Percentiles rank a stretch among this genome's conserved stretches.
phyloP scores from a whole-genome alignment of 2,888 invertebrate genomes.

The Catonia carolina region DNA sequence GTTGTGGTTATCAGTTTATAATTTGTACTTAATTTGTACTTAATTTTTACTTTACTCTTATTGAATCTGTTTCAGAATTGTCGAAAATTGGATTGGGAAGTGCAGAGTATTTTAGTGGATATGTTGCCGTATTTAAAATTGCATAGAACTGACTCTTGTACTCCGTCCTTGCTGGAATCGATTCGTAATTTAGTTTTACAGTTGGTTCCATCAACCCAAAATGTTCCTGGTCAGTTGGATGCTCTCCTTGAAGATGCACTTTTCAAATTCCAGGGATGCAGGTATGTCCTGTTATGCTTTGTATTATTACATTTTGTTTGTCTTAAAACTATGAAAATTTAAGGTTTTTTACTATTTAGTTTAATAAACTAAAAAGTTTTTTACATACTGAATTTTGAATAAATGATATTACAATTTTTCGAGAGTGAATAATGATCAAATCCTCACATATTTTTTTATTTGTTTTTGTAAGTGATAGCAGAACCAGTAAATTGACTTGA shows the following conservation, averaged over 20 bases:
- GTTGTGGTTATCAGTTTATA: no score
- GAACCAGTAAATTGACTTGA: no score
- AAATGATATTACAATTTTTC: background rate
- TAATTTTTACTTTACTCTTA: no score
- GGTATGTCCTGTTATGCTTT: constrained; percentile 40
- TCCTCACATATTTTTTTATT: no score
- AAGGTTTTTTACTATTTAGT: no score
- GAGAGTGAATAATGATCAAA: background rate
- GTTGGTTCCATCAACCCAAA: constrained; percentile 39
- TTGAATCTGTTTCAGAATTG: constrained; percentile 18
- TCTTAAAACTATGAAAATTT: no score
- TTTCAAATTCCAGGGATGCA: constrained; percentile 44
- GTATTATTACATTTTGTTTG: constrained; percentile 23
- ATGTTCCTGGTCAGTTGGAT: constrained; percentile 43
- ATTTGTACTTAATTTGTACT: no score
- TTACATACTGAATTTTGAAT: no score
- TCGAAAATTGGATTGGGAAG: constrained; percentile 22
- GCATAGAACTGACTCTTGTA: constrained; percentile 46
- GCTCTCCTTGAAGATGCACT: constrained; percentile 43
- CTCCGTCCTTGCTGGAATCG: constrained; percentile 47
- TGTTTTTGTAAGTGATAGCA: no score
- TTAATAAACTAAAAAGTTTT: no score
- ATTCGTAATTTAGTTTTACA: constrained; percentile 48
- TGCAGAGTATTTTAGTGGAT: constrained; percentile 16
- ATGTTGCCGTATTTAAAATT: constrained; percentile 21